Base-by-base conservation (phyloP, 2,888 invertebrate genomes). In the Ditylenchus weischeri region DNA sequence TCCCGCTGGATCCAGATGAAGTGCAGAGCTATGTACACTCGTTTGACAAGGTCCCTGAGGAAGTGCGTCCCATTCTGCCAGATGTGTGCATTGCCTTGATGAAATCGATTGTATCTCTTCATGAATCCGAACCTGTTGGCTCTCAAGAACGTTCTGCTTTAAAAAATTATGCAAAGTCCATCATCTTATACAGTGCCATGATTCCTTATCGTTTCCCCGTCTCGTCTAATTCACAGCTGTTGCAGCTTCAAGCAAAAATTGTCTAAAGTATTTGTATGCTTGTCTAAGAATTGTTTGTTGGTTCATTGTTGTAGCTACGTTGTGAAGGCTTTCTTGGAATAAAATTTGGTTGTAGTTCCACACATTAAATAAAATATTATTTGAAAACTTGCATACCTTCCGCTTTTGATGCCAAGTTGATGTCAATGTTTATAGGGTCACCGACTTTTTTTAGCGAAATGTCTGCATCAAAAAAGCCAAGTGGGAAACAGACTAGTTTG, bases 151-250 rank as follows among this genome's bases (percentile, higher is more conserved):
- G 57, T 36, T 29, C 57, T 13, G 50, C 63, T 21, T 61, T 65
- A 38, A 64, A n/a, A 59, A 65, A 70, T 38, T 51, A 66, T 47
- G 74, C 79, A 50, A 76, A 78, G 54, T 77, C 78, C n/a, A 71
- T 81, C 61, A 72, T 81, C 23, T 69, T 78, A 60, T 81, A 76
- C 72, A 71, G 76, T 54, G 80, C 81, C 23, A 75, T 73, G 66
- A 75, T 80, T n/a, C 76, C 75, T 18, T 78, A 75, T 74, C 76
- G 78, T 38, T 79, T 81, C 70, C n/a, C 81, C 18, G 71, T 73
- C 7, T 78, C 79, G 62, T 71, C 79, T 64, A 78, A 76, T 50
- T 76, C 81, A 47, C 67, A 73, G 50, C 66, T 81, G 50, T 70
- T 81, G n/a, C 76, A 79, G 70, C 63, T 81, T 62, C 81, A 81